Evolutionary conservation across 2,888 invertebrate species (phyloP).

Genomic region (Eupithecia exiguata): DNA sequence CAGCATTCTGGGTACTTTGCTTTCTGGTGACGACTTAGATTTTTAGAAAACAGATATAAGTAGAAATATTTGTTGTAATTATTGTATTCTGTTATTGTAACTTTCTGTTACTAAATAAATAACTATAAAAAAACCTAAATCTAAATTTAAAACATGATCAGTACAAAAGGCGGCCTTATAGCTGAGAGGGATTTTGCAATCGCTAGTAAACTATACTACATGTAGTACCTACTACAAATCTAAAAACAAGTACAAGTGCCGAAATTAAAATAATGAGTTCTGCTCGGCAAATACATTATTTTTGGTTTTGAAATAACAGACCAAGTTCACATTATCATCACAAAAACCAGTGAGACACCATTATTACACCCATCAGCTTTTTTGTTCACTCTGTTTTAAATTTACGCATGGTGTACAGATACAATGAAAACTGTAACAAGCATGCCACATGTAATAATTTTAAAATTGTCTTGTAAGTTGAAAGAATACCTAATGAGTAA

Average conservation of each 20-base stretch:
- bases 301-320: constrained; percentile 18
- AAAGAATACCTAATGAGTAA: background rate
- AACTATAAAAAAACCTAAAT: too few relatives aligned
- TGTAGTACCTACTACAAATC: background rate
- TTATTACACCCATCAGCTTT: constrained; percentile 18
- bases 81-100: too few relatives aligned
- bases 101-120: too few relatives aligned
- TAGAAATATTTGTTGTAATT: too few relatives aligned
- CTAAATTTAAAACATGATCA: too few relatives aligned
- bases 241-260: background rate
- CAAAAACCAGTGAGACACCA: constrained; percentile 10
- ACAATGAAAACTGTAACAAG: background rate
- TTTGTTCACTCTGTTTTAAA: constrained; percentile 14
- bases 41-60: too few relatives aligned
- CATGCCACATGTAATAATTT: background rate
- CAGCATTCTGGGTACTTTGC: too few relatives aligned
- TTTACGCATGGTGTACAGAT: constrained; percentile 18
- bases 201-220: too few relatives aligned
- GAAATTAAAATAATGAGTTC: constrained; percentile 19
- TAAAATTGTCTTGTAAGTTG: background rate
- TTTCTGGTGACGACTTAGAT: too few relatives aligned
- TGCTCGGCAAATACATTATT: constrained; percentile 19
- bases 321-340: constrained; percentile 11
- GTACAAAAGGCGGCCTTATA: too few relatives aligned
- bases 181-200: too few relatives aligned